Conservation (phyloP, 2,888 invertebrate species). For the Nomada fucata region DNA sequence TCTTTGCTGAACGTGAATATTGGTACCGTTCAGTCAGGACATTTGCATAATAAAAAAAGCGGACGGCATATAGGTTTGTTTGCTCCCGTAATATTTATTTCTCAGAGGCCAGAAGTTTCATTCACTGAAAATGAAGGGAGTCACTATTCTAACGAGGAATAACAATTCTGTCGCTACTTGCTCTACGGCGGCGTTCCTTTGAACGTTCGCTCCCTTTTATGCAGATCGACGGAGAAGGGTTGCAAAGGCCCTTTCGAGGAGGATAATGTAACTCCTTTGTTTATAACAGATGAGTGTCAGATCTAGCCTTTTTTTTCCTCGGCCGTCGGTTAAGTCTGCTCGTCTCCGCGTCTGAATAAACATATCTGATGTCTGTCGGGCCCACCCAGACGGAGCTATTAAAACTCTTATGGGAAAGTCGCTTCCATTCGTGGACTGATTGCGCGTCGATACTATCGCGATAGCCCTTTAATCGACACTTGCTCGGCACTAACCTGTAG, state of each 20-base stretch:
- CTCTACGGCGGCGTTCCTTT: slow-evolving; percentile 22
- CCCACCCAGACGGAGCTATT: slow-evolving; percentile 82
- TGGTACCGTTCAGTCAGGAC: too few relatives aligned
- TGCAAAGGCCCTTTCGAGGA: slow-evolving; percentile 60
- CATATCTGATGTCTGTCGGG: slow-evolving; percentile 81
- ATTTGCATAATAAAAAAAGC: too few relatives aligned
- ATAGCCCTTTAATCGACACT: slow-evolving; percentile 26
- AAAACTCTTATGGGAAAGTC: slow-evolving; percentile 81
- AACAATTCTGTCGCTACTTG: not conserved
- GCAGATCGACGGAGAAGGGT: slow-evolving; percentile 38
- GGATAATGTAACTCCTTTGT: slow-evolving; percentile 81
- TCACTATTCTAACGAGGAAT: not conserved
- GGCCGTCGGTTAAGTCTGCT: slow-evolving; percentile 76
- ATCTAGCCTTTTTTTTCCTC: slow-evolving; percentile 72
- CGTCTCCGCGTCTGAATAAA: slow-evolving; percentile 81
- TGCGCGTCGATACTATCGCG: slow-evolving; percentile 32
- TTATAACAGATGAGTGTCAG: slow-evolving; percentile 80
- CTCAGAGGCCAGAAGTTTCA: not conserved
- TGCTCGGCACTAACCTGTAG: not conserved
- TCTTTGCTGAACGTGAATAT: too few relatives aligned
- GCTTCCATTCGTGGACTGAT: slow-evolving; percentile 34
- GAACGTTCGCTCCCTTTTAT: slow-evolving; percentile 34
- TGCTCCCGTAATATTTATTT: not conserved
- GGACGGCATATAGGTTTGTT: too few relatives aligned
- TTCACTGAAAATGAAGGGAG: not conserved